Evolutionary conservation across 2,888 invertebrate species (phyloP).

Genomic region (Drosophila multiciliata): DNA sequence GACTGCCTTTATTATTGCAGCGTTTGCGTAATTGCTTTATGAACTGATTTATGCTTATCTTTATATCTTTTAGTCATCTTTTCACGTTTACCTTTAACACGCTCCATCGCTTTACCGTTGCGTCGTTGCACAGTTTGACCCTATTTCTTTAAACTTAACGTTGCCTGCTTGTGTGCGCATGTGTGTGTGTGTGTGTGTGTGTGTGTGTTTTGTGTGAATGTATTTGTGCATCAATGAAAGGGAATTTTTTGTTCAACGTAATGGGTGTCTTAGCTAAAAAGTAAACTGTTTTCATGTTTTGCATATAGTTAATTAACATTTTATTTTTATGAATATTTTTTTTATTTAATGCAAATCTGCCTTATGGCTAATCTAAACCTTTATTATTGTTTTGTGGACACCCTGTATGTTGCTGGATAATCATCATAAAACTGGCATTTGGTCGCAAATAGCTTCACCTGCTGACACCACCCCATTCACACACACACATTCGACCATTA

Average conservation of each 20-base stretch:
- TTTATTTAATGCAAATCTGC: neutral
- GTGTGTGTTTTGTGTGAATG: constrained; percentile 1
- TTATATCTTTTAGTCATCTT: constrained; percentile 71
- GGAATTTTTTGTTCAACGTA: constrained; percentile 6
- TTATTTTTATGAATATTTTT: neutral
- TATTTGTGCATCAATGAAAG: constrained; percentile 4
- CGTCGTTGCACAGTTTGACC: constrained; percentile 48
- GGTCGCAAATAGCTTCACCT: constrained; percentile 37
- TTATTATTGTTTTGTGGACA: neutral
- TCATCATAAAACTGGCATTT: constrained; percentile 62
- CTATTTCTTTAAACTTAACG: constrained; percentile 66
- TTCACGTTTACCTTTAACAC: constrained; percentile 72
- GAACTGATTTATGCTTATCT: constrained; percentile 66
- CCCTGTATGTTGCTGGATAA: constrained; percentile 41
- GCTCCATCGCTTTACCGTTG: constrained; percentile 11
- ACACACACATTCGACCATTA: constrained; percentile 10
- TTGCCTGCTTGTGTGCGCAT: constrained; percentile 18
- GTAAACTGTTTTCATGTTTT: neutral
- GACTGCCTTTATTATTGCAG: constrained; percentile 23
- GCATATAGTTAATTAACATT: neutral
- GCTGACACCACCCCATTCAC: constrained; percentile 11
- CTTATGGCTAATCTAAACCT: neutral
- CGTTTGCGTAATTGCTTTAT: constrained; percentile 71
- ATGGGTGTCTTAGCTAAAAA: constrained; percentile 8
- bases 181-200: neutral